Base-by-base conservation (phyloP, 1,140 invertebrate species). In the Bilobella aurantiaca region DNA sequence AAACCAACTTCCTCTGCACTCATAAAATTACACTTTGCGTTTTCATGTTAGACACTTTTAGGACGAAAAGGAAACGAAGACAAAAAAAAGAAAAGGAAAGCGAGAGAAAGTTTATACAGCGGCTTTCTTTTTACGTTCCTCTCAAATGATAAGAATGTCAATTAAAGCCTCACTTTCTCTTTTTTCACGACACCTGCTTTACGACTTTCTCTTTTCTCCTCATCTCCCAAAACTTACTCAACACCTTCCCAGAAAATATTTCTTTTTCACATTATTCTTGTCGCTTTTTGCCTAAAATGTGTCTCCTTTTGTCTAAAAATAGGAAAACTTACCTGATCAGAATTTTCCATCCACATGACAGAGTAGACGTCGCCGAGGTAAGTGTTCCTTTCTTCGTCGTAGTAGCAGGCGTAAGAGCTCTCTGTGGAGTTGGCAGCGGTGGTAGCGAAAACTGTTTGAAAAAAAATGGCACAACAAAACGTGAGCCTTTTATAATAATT, bases 331-430 rank as follows among this genome's bases (percentile, higher is more conserved):
- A 83, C 82, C 70, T 76, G 76, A 69, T 86, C 83, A 21, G 81
- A 79, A 76, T 86, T 82, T 75, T 85, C 77, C 81, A 87, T 82
- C 85, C 85, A 87, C 34, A 80, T 83, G n/a, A 85, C 82, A 73
- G 80, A 83, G 74, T 83, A 86, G 1, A 83, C 80, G 78, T 85
- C 83, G 16, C 79, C 85, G 16, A 85, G 74, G 73, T 80, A 85
- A 14, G 81, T 83, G 25, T 76, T 58, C 37, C 77, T 66, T n/a
- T 75, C 66, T 1, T 78, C 70, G 71, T 84, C 82, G 73, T 74
- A 82, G 69, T 84, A 86, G 64, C 82, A 84, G n/a, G 82, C 83
- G 70, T 80, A 85, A 0, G 83, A 84, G 8, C 79, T 81, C 70
- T 86, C 82, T 8, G 79, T 67, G 1, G 78, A 69, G 75, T 84